These are phyloP conservation scores for Myotis daubentonii DNA, from an alignment of 2,797 vertebrate genomes.

Conservation along the genomic window DNA sequence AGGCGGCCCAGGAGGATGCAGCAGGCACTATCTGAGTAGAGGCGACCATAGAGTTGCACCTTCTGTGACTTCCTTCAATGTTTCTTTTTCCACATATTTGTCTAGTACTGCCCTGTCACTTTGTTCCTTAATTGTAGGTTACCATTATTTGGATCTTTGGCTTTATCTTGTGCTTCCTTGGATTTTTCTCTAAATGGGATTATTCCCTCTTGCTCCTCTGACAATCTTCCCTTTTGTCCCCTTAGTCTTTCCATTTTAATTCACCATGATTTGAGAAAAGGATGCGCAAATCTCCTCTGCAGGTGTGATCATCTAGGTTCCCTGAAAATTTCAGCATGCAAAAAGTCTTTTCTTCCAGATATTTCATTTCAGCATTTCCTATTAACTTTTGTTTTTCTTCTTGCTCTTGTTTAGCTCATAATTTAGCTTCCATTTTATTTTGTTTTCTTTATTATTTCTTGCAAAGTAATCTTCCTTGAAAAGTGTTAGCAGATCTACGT, in stretches of 20 bases:
- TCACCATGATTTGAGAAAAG: constrained; percentile 93
- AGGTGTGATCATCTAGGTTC: constrained; percentile 93
- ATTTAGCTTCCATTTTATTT: constrained; percentile 92
- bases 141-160: constrained; percentile 89
- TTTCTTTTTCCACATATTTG: constrained; percentile 93
- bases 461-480: constrained; percentile 93
- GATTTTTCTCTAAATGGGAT: constrained; percentile 95
- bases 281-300: constrained; percentile 95
- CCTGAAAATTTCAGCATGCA: constrained; percentile 96
- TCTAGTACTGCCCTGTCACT: constrained; percentile 93
- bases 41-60: too few species aligned
- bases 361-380: constrained; percentile 95
- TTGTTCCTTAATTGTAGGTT: constrained; percentile 91
- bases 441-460: constrained; percentile 93
- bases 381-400: constrained; percentile 93
- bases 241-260: constrained; percentile 97
- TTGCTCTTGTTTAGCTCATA: constrained; percentile 94
- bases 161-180: constrained; percentile 93
- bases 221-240: constrained; percentile 79
- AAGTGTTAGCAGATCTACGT: neutral
- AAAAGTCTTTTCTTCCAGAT: constrained; percentile 93
- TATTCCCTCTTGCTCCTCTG: constrained; percentile 96
- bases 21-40: too few species aligned
- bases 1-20: too few species aligned
- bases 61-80: constrained; percentile 94